phyloP scores from a whole-genome alignment of 37 sponge, comb jelly and placozoan genomes.

The Aplysina aerophoba region DNA sequence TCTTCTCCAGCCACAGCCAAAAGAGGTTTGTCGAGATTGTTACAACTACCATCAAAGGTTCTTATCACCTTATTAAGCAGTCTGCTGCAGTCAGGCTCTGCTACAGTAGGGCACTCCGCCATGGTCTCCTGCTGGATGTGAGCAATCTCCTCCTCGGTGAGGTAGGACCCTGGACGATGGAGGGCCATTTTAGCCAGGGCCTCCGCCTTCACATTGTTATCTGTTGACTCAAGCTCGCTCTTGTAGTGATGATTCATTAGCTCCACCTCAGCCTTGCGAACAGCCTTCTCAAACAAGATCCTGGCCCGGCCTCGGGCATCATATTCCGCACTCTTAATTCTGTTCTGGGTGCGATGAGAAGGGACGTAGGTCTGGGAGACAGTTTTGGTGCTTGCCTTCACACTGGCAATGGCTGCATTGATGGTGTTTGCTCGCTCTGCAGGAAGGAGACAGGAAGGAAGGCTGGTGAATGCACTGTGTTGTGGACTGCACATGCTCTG shows the following conservation, averaged over 20 bases:
- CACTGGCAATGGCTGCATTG: not conserved
- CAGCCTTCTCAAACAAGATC: conserved; percentile 5
- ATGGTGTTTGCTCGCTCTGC: not conserved
- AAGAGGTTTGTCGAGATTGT: conserved; percentile 69
- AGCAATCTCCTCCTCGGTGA: conserved; percentile 43
- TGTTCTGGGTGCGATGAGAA: not conserved
- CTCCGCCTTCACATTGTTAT: conserved; percentile 30
- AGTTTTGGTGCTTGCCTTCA: too few species aligned
- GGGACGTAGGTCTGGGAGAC: too few species aligned
- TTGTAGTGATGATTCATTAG: conserved; percentile 4
- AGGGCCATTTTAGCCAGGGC: conserved; percentile 48
- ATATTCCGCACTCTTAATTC: not conserved
- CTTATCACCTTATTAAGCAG: not conserved
- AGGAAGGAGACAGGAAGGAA: not conserved
- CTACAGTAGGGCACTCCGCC: not conserved
- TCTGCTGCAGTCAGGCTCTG: not conserved
- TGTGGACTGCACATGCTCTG: too few species aligned
- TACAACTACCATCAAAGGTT: conserved; percentile 87
- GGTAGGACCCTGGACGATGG: conserved; percentile 53
- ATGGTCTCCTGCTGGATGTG: not conserved
- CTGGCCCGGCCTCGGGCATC: conserved; percentile 7
- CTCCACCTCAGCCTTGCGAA: conserved; percentile 15
- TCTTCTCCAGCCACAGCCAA: conserved; percentile 64
- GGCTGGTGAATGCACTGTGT: too few species aligned
- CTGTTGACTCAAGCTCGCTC: not conserved